Base-by-base conservation (phyloP, 2,888 invertebrate species). In the Drosophila percnosoma region DNA sequence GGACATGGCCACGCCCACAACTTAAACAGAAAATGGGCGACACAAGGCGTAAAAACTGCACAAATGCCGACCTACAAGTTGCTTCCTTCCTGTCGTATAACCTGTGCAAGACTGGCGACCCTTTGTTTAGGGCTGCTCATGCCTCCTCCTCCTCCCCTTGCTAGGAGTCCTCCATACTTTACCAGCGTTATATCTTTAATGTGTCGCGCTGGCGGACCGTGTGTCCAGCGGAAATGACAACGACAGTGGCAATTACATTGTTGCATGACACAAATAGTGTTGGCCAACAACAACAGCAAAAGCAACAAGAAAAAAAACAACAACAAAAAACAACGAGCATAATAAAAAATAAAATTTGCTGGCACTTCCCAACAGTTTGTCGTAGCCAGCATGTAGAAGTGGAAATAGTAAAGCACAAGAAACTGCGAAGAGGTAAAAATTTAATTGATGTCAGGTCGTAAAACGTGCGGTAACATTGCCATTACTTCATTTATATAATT, bases 171-270 rank as follows among this genome's bases (percentile, higher is more conserved):
- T 53, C 3, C 24, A 51, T 57, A 52, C 69, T 67, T 73, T 70
- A 76, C 59, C 62, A 60, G 66, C 63, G 65, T 70, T 75, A 83
- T 84, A 82, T 86, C 87, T 88, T 87, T 86, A 85, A 82, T 89
- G 81, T 78, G 73, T 79, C 69, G 75, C 65, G 48, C 57, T 71
- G 70, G 78, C 72, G 59, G 64, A 87, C 89, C 68, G 86, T 90
- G 86, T 91, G 90, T 91, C 87, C 88, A 89, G 82, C 90, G 92
- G 91, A 91, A 89, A 92, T 90, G 87, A 91, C 89, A 92, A 90
- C 91, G 91, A 89, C 91, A 91, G 89, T 89, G 89, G 91, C 92
- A 91, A 91, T 91, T 92, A 92, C 91, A 92, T 87, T 92, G 92
- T 91, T 92, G 91, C 92, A 92, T 91, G 92, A 90, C 91, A 91